Evolutionary conservation across 2,797 vertebrate species (phyloP), one percentile per base, ranked within the genome.

Genomic region (Sebastes diaconus): DNA sequence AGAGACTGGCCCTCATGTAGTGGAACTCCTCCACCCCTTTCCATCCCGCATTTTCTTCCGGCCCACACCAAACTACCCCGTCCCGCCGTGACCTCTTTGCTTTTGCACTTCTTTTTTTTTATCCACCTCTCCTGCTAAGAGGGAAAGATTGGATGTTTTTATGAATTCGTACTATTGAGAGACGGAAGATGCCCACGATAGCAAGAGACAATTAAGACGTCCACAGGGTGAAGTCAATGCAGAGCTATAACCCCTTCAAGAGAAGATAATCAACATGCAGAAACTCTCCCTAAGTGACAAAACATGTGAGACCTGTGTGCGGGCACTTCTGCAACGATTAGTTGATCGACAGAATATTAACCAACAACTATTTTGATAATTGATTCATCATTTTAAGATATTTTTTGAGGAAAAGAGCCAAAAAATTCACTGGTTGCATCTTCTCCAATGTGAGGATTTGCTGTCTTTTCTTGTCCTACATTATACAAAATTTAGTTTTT

Each of bases 21-120:
- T 73, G 67, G 87, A 87, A 80, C 70, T 70, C 55, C 24, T 66
- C 50, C 58, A 61, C 27, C 55, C 24, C 67, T 63, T 68, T 68
- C 63, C 27, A 42, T 42, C 39, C 39, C 2, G 13, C 13, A 42
- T 42, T 42, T 66, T 63, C 30, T 52, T 73, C 67, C 73, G 77
- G 57, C 69, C 34, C 64, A 71, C 73, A 42, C 16, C 68, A 69
- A 79, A n/a, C 55, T 54, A 1, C 42, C 32, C 42, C 34, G 46
- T 75, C 75, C 81, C n/a, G 2, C 61, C 55, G 27, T 65, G 42
- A 76, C 63, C 32, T 69, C 13, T 68, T 67, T 70, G 39, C 42
- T 55, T 59, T 66, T 67, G 10, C 46, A 14, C 12, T 27, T 27
- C 6, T 16, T 69, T 55, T 68, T 68, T 68, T 59, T 69, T 20